Conservation (phyloP, 2,113 vertebrate genomes). For the Equus quagga region DNA sequence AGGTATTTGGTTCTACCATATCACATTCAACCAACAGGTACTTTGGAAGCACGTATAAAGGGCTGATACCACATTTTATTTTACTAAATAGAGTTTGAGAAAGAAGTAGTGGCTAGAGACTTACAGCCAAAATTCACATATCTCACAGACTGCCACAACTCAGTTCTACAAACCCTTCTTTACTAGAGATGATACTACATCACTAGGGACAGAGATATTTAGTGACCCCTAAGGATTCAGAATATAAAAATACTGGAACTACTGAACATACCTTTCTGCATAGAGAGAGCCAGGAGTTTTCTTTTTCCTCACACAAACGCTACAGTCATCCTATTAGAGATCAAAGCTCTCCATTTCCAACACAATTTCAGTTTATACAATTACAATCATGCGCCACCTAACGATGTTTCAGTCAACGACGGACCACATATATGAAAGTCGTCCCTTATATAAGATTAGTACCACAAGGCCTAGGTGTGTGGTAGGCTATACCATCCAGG, state of each 20-base stretch:
- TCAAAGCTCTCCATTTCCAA: slow-evolving; percentile 16
- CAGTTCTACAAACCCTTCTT: neutral
- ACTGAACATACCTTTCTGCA: neutral
- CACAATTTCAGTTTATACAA: neutral
- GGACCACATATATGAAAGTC: too few relatives aligned
- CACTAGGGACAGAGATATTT: neutral
- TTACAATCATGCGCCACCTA: neutral
- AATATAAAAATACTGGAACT: neutral
- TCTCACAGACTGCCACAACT: neutral
- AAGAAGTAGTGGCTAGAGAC: slow-evolving; percentile 11
- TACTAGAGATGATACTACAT: neutral
- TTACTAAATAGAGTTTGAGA: neutral
- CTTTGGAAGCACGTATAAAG: neutral
- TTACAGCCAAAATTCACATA: neutral
- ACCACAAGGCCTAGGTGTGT: too few relatives aligned
- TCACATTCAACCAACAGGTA: neutral
- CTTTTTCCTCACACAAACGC: neutral
- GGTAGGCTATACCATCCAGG: too few relatives aligned
- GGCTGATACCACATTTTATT: neutral
- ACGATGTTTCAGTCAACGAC: too few relatives aligned
- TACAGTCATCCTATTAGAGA: neutral
- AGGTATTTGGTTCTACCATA: neutral
- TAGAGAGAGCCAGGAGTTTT: neutral
- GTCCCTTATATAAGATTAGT: too few relatives aligned
- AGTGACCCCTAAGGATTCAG: neutral